Evolutionary conservation across 2,888 invertebrate species (phyloP), one percentile per base, ranked within the genome.

Genomic region (Yponomeuta malinellus): DNA sequence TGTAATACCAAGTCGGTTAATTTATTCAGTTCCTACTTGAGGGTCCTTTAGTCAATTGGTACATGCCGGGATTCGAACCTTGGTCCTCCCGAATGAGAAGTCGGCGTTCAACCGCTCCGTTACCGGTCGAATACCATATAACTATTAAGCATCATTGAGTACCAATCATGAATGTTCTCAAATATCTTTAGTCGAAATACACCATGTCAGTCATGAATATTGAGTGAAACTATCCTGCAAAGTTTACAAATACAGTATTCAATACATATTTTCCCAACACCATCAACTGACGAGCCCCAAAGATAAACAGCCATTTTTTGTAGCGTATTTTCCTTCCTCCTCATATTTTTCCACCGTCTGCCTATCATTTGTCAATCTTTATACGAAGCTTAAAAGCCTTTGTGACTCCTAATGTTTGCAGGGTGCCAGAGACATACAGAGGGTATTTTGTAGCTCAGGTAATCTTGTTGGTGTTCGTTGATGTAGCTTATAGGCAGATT

Each of bases 331-430:
- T 59, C 52, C 15, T 15, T 59, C 15, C 52, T 15, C 52, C 52
- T 15, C 3, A 59, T 59, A 59, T 59, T 59, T 59, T 59, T 59
- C 52, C 52, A 59, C 52, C 15, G 52, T 15, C 52, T 59, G 52
- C 52, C 71, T 80, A 81, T 86, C 84, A 83, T 86, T 86, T 84
- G 88, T 86, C 88, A 87, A 84, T 87, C 86, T 83, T 81, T 83
- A 84, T 87, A 84, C 81, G 79, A 77, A 15, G 75, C 80, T 78
- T 82, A 80, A 85, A 85, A 71, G 83, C 79, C 79, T 79, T 84
- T 84, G 65, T 65, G 65, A 65, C 65, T 65, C 8, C 33, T 65
- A 65, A 65, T 65, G 65, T 33, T 65, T 33, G 10, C 10, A 33
- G 33, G 65, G 65, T 31, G 33, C 52, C 52, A 59, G 52, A 5